phyloP scores from a whole-genome alignment of 2,797 vertebrate genomes.

The Cyclopterus lumpus region DNA sequence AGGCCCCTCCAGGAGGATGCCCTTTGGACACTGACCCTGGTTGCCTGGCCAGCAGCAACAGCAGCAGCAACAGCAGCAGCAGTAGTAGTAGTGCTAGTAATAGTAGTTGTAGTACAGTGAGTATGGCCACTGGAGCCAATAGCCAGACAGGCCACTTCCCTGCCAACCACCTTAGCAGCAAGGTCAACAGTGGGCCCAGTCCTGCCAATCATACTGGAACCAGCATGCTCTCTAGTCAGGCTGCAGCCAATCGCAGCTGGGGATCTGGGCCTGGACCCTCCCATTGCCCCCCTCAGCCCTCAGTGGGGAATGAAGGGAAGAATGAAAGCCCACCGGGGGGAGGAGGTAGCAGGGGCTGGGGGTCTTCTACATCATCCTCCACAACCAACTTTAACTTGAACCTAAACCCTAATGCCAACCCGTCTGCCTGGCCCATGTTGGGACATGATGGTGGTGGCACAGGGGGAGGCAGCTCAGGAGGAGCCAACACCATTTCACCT shows the following conservation, averaged over 20 bases:
- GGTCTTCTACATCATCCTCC: slow-evolving; percentile 91
- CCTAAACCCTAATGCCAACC: slow-evolving; percentile 98
- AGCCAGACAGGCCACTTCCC: slow-evolving; percentile 88
- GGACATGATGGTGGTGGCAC: slow-evolving; percentile 92
- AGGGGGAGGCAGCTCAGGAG: slow-evolving; percentile 93
- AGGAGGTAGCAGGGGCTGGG: slow-evolving; percentile 87
- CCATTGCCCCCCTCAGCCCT: slow-evolving; percentile 77
- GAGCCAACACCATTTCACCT: slow-evolving; percentile 87
- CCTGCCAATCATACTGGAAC: slow-evolving; percentile 89
- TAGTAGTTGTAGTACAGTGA: slow-evolving; percentile 87
- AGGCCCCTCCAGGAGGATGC: slow-evolving; percentile 92
- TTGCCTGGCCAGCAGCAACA: slow-evolving; percentile 86
- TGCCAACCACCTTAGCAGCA: slow-evolving; percentile 80
- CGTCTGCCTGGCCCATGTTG: slow-evolving; percentile 96
- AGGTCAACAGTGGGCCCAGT: slow-evolving; percentile 78
- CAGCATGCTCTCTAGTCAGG: slow-evolving; percentile 88
- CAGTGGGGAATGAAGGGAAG: slow-evolving; percentile 85
- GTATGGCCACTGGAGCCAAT: slow-evolving; percentile 94
- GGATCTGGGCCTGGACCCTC: slow-evolving; percentile 83
- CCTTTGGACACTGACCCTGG: slow-evolving; percentile 91
- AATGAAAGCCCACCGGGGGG: slow-evolving; percentile 89
- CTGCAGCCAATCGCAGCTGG: slow-evolving; percentile 90
- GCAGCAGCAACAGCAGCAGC: slow-evolving; percentile 85
- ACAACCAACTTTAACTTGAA: slow-evolving; percentile 97
- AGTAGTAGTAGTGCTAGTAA: slow-evolving; percentile 84